Evolutionary conservation across 2,888 invertebrate species (phyloP).

Genomic region (Habrosyne pyritoides): DNA sequence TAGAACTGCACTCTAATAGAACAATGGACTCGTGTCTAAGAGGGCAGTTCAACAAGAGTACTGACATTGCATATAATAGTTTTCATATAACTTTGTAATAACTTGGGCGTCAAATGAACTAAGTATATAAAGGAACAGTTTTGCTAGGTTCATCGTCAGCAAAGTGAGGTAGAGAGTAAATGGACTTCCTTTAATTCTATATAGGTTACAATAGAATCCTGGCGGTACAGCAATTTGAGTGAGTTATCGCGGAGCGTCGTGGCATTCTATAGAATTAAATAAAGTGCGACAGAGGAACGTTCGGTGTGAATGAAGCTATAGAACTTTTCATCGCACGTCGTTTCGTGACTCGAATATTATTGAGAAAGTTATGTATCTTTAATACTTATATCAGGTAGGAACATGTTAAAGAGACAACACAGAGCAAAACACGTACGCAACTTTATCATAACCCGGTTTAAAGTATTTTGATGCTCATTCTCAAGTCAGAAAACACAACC

Average conservation of each 20-base stretch:
- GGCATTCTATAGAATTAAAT: conserved; percentile 60
- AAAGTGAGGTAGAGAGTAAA: conserved; percentile 50
- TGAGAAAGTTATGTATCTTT: conserved; percentile 13
- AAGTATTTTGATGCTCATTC: not conserved
- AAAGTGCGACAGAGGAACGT: conserved; percentile 38
- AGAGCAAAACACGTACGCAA: conserved; percentile 16
- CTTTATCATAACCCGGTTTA: conserved; percentile 4
- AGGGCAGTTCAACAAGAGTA: not conserved
- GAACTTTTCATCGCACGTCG: conserved; percentile 25
- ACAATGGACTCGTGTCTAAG: too few relatives aligned
- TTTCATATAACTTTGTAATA: conserved; percentile 41
- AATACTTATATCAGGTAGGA: not conserved
- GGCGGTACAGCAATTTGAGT: conserved; percentile 58
- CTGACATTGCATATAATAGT: not conserved
- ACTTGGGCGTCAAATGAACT: conserved; percentile 40
- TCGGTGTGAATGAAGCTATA: conserved; percentile 44
- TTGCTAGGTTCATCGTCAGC: conserved; percentile 26
- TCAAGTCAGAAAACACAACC: not conserved
- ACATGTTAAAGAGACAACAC: conserved; percentile 15
- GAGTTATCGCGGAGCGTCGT: conserved; percentile 47
- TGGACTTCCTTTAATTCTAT: conserved; percentile 63
- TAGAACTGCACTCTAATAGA: too few relatives aligned
- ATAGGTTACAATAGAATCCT: conserved; percentile 50
- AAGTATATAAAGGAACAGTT: conserved; percentile 48
- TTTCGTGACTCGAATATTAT: conserved; percentile 35